Evolutionary conservation across 37 sponge, comb jelly and placozoan species (phyloP).

Genomic region (Cliona cf. orientalis): DNA sequence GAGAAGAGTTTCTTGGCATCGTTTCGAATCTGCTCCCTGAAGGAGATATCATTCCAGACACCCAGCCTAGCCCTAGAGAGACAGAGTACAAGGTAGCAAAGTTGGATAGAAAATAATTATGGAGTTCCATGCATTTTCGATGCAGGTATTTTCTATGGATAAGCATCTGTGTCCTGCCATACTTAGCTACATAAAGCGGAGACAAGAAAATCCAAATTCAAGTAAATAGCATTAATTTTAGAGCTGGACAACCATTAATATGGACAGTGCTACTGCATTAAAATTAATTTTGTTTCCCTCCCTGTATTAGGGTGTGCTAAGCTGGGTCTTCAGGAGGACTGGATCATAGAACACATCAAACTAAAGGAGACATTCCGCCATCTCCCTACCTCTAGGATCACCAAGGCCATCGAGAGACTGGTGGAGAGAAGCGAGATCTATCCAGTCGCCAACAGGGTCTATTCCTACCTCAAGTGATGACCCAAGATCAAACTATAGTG

Average conservation of each 20-base stretch:
- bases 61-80: neutral
- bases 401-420: conserved; percentile 21
- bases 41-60: conserved; percentile 7
- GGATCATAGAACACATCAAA: conserved; percentile 40
- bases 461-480: no score
- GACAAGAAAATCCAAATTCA: no score
- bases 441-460: conserved; percentile 4
- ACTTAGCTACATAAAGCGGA: conserved; percentile 24
- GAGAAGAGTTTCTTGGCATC: neutral
- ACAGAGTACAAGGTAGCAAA: conserved; percentile 7
- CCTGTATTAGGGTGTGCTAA: neutral
- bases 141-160: conserved; percentile 21
- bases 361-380: conserved; percentile 15
- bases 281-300: no score
- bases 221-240: neutral
- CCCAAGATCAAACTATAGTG: no score
- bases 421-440: conserved; percentile 38
- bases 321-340: conserved; percentile 39
- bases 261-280: no score
- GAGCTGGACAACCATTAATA: neutral
- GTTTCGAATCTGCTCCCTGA: neutral
- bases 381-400: conserved; percentile 14
- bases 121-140: neutral
- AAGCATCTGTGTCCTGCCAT: conserved; percentile 57
- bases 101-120: neutral